phyloP scores from a whole-genome alignment of 1,140 invertebrate species.

The Dreissena polymorpha region DNA sequence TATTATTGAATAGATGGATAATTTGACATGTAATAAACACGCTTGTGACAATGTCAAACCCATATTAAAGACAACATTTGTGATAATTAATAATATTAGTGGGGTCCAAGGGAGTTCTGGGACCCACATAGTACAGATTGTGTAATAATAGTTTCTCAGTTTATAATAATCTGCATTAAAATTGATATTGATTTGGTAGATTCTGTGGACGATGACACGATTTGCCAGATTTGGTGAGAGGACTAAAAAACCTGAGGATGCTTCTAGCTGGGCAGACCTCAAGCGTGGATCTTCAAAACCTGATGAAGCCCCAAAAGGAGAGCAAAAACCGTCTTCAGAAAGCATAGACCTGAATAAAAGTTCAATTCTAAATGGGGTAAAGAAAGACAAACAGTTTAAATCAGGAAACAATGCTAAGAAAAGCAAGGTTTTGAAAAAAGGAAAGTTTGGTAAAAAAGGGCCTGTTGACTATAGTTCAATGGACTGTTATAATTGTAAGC shows the following conservation, averaged over 20 bases:
- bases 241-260: conserved; percentile 49
- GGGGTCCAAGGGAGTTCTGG: no score
- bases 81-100: no score
- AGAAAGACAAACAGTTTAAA: conserved; percentile 33
- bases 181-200: no score
- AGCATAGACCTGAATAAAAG: not conserved
- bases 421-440: not conserved
- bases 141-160: no score
- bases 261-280: conserved; percentile 48
- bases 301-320: not conserved
- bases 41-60: no score
- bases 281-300: conserved; percentile 3
- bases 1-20: no score
- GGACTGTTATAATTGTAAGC: conserved; percentile 86
- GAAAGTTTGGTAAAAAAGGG: not conserved
- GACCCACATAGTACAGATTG: no score
- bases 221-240: conserved; percentile 51
- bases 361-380: conserved; percentile 17
- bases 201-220: conserved; percentile 45
- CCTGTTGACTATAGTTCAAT: not conserved
- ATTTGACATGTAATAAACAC: no score
- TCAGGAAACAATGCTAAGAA: not conserved
- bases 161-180: no score
- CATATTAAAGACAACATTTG: no score
- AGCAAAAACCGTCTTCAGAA: not conserved